Percentiles rank a stretch among this genome's conserved stretches.
These are phyloP conservation scores for Isaurus tuberculatus DNA, from an alignment of 92 coral and sea anemone species.

Conservation along the genomic window DNA sequence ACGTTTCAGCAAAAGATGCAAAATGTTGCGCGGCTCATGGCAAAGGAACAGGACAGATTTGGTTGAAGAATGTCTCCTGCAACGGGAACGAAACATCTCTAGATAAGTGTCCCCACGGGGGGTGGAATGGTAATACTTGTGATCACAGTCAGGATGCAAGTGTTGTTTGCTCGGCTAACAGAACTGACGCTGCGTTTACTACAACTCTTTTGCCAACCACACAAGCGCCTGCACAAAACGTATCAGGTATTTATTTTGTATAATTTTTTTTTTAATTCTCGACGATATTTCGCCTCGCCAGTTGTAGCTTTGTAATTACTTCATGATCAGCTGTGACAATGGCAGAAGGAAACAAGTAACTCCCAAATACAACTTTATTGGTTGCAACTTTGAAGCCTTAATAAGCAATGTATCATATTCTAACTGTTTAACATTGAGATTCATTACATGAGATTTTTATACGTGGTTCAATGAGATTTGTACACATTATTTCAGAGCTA, in stretches of 20 bases:
- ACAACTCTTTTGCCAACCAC: not conserved
- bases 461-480: no score
- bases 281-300: no score
- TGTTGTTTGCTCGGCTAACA: conserved; percentile 39
- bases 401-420: no score
- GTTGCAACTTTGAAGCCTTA: no score
- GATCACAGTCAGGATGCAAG: conserved; percentile 57
- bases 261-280: not conserved
- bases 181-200: not conserved
- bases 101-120: conserved; percentile 20
- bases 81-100: conserved; percentile 40
- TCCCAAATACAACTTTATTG: no score
- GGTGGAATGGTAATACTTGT: conserved; percentile 25
- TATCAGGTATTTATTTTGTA: not conserved
- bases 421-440: no score
- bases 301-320: no score
- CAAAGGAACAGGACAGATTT: conserved; percentile 27
- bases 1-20: conserved; percentile 13
- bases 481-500: no score
- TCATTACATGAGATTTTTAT: no score
- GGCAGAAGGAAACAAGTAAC: no score
- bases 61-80: conserved; percentile 45
- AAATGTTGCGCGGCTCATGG: conserved; percentile 28
- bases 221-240: conserved; percentile 1
- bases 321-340: no score